These are phyloP conservation scores for Lasaia peninsularis DNA, from an alignment of 1,140 invertebrate genomes.

Conservation along the genomic window DNA sequence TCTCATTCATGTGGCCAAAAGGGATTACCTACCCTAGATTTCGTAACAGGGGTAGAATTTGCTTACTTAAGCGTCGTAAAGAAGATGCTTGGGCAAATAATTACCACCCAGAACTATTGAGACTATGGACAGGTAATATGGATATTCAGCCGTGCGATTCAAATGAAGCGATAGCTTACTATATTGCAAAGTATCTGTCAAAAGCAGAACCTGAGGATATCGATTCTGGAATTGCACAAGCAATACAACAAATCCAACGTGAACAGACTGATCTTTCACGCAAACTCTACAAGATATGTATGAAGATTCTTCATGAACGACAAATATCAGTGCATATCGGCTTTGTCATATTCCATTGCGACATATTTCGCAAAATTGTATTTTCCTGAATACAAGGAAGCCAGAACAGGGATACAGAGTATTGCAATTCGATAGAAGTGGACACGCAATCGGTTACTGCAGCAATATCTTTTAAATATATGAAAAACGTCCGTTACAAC, in stretches of 20 bases:
- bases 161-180: constrained; percentile 51
- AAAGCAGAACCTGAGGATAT: constrained; percentile 49
- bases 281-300: constrained; percentile 44
- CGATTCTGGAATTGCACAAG: constrained; percentile 31
- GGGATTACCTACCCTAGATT: no score
- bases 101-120: constrained; percentile 19
- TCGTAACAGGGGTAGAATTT: constrained; percentile 23
- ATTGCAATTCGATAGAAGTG: constrained; percentile 39
- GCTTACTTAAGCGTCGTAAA: constrained; percentile 23
- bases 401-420: constrained; percentile 47
- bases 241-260: constrained; percentile 33
- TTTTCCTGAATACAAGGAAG: constrained; percentile 53
- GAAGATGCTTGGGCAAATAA: constrained; percentile 24
- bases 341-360: constrained; percentile 45
- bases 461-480: constrained; percentile 54
- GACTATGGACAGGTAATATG: constrained; percentile 27
- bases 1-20: constrained; percentile 35
- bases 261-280: constrained; percentile 33
- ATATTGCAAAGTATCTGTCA: constrained; percentile 57
- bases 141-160: constrained; percentile 41
- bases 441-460: constrained; percentile 34
- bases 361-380: constrained; percentile 35
- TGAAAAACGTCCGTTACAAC: constrained; percentile 36
- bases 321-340: constrained; percentile 46
- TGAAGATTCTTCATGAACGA: constrained; percentile 31